Percentiles rank a stretch among this genome's conserved stretches.
phyloP scores from a whole-genome alignment of 1,140 invertebrate genomes.

The Littorina saxatilis region DNA sequence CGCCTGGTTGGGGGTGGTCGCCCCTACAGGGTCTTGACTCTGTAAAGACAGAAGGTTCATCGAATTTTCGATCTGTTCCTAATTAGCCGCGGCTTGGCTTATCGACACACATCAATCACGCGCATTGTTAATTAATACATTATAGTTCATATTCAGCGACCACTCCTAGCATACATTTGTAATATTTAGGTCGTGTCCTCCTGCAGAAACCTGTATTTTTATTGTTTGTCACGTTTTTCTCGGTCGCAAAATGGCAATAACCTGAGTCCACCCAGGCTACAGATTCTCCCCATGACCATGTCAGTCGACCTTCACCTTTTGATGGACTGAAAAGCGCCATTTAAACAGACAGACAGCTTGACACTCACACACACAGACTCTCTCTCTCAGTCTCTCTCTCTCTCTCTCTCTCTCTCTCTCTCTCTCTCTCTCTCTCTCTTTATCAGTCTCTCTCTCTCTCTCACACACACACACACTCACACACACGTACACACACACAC shows the following conservation, averaged over 20 bases:
- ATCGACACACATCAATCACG: too few relatives aligned
- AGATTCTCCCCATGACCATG: background rate
- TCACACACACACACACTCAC: background rate
- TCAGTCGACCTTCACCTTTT: background rate
- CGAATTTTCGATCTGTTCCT: too few relatives aligned
- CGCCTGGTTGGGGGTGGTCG: too few relatives aligned
- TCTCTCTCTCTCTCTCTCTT: background rate
- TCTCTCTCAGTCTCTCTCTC: background rate
- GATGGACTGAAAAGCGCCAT: background rate
- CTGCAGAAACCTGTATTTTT: too few relatives aligned
- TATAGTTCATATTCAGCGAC: too few relatives aligned
- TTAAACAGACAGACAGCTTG: background rate
- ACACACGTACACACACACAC: conserved; percentile 1
- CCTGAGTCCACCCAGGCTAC: background rate
- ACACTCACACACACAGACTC: background rate
- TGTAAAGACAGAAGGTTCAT: too few relatives aligned
- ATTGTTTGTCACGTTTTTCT: too few relatives aligned
- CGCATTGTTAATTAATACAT: too few relatives aligned
- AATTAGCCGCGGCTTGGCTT: too few relatives aligned
- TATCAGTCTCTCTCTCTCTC: background rate
- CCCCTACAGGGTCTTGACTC: too few relatives aligned
- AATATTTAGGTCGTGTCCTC: too few relatives aligned
- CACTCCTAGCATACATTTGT: too few relatives aligned
- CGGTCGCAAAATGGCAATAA: background rate
- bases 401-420: background rate